phyloP scores from a whole-genome alignment of 2,888 invertebrate species.

The Heterodera filipjevi region DNA sequence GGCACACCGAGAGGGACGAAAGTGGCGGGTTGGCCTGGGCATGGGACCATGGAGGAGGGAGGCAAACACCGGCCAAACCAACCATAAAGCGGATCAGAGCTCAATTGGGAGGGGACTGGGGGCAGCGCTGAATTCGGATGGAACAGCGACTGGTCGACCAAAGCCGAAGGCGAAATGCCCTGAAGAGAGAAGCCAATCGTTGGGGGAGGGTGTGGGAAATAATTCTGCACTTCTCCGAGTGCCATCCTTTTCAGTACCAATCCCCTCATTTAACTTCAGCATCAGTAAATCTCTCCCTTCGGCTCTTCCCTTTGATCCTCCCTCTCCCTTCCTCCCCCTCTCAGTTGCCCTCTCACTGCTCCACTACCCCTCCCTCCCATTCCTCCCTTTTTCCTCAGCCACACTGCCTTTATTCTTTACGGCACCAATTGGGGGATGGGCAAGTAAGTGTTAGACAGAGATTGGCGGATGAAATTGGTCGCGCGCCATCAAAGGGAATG shows the following conservation, averaged over 20 bases:
- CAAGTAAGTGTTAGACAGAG: not conserved
- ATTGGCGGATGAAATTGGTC: not conserved
- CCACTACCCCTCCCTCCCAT: not conserved
- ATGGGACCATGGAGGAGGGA: not conserved
- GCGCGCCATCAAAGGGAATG: constrained; percentile 14
- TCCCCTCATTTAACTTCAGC: not conserved
- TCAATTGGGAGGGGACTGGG: constrained; percentile 16
- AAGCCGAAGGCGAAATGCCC: constrained; percentile 14
- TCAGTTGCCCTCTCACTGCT: too few species aligned
- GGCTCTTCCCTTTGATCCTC: not conserved
- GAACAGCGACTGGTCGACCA: constrained; percentile 6
- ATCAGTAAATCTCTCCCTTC: not conserved
- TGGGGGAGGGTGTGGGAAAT: not conserved
- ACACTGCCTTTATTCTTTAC: constrained; percentile 5
- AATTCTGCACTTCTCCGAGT: not conserved
- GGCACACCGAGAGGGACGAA: constrained; percentile 11
- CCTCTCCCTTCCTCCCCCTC: too few species aligned
- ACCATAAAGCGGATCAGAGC: constrained; percentile 22
- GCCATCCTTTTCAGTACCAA: not conserved
- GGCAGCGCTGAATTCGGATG: constrained; percentile 19
- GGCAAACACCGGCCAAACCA: not conserved
- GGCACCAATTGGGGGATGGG: constrained; percentile 16
- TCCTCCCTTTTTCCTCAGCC: not conserved
- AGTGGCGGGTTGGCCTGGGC: not conserved
- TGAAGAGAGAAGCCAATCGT: not conserved